phyloP scores from a whole-genome alignment of 2,797 vertebrate species.

The Phaenicophaeus curvirostris region DNA sequence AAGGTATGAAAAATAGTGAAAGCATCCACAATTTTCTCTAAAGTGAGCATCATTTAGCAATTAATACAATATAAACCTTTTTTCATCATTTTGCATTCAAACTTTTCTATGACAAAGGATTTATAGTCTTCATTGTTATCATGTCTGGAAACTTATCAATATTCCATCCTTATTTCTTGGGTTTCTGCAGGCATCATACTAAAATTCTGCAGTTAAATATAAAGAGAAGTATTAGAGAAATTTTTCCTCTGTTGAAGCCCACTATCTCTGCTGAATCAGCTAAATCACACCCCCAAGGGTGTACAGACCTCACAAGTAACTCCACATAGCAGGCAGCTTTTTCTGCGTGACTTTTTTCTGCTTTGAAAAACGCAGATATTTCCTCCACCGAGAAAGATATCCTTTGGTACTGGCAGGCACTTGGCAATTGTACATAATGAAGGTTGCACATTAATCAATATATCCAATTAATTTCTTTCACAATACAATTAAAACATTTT shows the following conservation, averaged over 20 bases:
- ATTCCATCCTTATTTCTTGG: neutral
- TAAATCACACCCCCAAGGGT: neutral
- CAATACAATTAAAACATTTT: neutral
- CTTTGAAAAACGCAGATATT: neutral
- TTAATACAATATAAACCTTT: neutral
- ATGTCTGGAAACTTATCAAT: neutral
- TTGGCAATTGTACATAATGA: neutral
- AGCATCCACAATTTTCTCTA: neutral
- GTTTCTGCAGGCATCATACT: neutral
- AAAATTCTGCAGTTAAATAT: conserved; percentile 1
- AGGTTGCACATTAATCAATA: neutral
- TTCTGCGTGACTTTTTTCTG: neutral
- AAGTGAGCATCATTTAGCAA: neutral
- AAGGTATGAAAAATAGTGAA: neutral
- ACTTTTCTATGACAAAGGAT: neutral
- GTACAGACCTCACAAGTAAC: neutral
- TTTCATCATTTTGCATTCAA: neutral
- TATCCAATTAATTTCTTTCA: neutral
- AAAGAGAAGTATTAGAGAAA: neutral
- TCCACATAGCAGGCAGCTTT: neutral
- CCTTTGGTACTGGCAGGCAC: neutral
- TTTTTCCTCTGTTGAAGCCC: neutral
- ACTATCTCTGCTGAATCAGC: neutral
- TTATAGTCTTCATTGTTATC: neutral
- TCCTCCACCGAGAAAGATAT: neutral